phyloP scores from a whole-genome alignment of 2,888 invertebrate species.

The Pteria penguin region DNA sequence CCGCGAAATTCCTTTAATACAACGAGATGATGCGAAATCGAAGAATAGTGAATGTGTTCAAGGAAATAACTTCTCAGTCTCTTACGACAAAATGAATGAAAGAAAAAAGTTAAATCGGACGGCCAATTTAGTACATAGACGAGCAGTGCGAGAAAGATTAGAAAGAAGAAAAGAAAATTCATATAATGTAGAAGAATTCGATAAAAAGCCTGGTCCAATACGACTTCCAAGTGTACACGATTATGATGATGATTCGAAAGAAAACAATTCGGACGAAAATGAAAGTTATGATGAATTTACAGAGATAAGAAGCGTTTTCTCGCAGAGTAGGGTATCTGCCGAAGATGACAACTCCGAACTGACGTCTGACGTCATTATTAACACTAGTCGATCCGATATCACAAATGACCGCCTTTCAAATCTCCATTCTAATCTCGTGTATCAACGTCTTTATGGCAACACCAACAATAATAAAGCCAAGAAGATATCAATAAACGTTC shows the following conservation, averaged over 20 bases:
- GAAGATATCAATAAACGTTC: slow-evolving; percentile 24
- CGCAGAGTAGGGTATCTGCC: not conserved
- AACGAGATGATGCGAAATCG: not conserved
- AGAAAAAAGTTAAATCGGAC: not conserved
- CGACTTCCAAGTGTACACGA: slow-evolving; percentile 50
- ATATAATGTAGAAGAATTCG: slow-evolving; percentile 1
- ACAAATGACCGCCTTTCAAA: not conserved
- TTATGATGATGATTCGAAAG: slow-evolving; percentile 28
- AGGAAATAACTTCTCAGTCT: not conserved
- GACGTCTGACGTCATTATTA: not conserved
- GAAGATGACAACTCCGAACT: not conserved
- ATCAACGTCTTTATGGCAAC: slow-evolving; percentile 4
- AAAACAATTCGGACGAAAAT: slow-evolving; percentile 13
- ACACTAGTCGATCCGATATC: slow-evolving; percentile 16
- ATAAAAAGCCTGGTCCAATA: slow-evolving; percentile 33
- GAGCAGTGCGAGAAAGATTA: slow-evolving; percentile 3
- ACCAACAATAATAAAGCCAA: slow-evolving; percentile 5
- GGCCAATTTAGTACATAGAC: slow-evolving; percentile 13
- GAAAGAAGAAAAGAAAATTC: not conserved
- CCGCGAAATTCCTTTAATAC: not conserved
- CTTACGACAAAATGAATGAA: not conserved
- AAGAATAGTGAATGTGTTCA: not conserved
- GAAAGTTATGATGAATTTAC: not conserved
- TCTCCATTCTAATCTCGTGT: not conserved
- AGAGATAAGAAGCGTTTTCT: not conserved